A percentile compares a stretch with the other conserved stretches of the same genome.
Conservation (phyloP, 2,888 invertebrate species). For the Micoletzkya japonica region DNA sequence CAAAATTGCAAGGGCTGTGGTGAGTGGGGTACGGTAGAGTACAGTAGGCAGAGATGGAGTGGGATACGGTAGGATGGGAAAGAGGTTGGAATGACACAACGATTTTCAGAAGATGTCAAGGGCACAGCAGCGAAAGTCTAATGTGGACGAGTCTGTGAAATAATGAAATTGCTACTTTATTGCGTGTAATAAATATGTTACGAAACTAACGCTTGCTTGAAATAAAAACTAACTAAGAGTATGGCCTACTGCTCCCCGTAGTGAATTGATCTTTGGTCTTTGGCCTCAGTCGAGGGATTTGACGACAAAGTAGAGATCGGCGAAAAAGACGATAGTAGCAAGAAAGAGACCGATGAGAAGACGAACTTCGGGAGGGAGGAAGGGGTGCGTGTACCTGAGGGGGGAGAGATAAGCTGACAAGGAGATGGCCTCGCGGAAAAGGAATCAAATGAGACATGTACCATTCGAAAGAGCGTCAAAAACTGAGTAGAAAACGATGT, state of each 20-base stretch:
- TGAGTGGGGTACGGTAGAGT: not conserved
- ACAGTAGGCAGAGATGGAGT: no score
- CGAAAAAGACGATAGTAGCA: constrained; percentile 34
- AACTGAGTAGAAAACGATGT: no score
- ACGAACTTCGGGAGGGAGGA: constrained; percentile 69
- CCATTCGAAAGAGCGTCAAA: no score
- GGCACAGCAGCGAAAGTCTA: constrained; percentile 8
- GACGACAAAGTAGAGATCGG: constrained; percentile 35
- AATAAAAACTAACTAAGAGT: no score
- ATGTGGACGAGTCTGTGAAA: not conserved
- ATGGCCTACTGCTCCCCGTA: no score
- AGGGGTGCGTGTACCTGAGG: constrained; percentile 73
- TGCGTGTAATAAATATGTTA: not conserved
- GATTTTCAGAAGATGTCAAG: no score
- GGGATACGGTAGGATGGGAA: no score
- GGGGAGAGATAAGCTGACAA: constrained; percentile 65
- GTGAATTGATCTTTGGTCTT: not conserved
- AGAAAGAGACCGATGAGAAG: constrained; percentile 30
- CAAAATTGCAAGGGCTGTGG: not conserved
- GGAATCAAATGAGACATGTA: no score
- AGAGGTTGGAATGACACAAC: no score
- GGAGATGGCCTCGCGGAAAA: no score
- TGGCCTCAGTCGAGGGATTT: constrained; percentile 19
- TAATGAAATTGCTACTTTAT: not conserved
- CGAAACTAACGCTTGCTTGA: no score